phyloP scores from a whole-genome alignment of 1,140 invertebrate genomes.

The Leptopilina boulardi region DNA sequence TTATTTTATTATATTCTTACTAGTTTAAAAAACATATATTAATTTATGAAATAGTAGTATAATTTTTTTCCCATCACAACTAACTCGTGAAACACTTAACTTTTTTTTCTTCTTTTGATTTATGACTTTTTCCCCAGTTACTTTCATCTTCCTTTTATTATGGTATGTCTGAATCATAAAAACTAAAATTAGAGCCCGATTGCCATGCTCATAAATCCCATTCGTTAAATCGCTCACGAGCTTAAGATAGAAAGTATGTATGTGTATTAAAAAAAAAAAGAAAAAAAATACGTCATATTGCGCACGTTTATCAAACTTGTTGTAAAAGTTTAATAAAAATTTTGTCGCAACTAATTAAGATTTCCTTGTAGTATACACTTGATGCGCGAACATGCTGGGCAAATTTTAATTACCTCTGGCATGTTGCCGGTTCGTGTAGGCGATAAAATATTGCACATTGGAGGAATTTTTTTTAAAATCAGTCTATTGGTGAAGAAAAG shows the following conservation, averaged over 20 bases:
- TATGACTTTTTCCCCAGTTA: not conserved
- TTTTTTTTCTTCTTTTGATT: not conserved
- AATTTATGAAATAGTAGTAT: no score
- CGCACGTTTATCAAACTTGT: conserved; percentile 1
- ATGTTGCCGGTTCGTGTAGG: not conserved
- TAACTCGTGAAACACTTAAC: not conserved
- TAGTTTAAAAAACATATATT: no score
- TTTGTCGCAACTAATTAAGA: conserved; percentile 10
- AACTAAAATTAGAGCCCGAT: not conserved
- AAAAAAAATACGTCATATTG: not conserved
- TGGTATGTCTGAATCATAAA: not conserved
- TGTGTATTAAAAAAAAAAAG: no score
- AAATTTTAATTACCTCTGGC: not conserved
- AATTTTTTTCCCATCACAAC: no score
- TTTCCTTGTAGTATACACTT: not conserved
- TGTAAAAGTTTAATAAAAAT: conserved; percentile 11
- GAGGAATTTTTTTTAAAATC: not conserved
- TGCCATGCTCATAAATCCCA: not conserved
- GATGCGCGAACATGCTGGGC: no score
- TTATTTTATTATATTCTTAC: no score
- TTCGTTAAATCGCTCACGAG: not conserved
- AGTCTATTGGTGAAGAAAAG: not conserved
- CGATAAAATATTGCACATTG: not conserved
- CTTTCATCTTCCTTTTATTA: conserved; percentile 14
- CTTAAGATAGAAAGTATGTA: not conserved